Base-by-base conservation (phyloP, 2,113 vertebrate species). In the Aegithalos caudatus region DNA sequence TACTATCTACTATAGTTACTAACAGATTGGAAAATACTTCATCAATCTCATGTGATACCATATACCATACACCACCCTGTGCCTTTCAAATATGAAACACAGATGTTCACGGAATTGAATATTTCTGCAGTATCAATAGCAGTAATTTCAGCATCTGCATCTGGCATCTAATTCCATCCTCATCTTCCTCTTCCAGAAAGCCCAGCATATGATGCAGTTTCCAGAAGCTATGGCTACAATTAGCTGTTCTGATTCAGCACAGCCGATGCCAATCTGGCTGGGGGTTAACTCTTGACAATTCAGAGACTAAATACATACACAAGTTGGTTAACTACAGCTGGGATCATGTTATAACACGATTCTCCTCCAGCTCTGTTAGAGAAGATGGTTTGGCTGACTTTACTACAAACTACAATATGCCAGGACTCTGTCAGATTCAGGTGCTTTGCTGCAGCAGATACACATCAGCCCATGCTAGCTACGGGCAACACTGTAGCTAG, bases 401-500 rank as follows among this genome's bases (percentile, higher is more conserved):
- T 53, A 3, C 1, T 15, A 25, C 51, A 54, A 88, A 60, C 64
- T 53, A 21, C 29, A 78, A 3, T 25, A 47, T 24, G 21, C 23
- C 78, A 85, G 54, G 54, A 31, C 22, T 24, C 23, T 38, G 62
- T 19, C 65, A 50, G n/a, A 44, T 60, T 60, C 70, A 53, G 77
- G 27, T 11, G 40, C 69, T 51, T 74, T 85, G 56, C 73, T 67
- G 81, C 35, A n/a, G 73, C 28, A 80, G 84, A 80, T 35, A 65
- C 61, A 57, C 58, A 60, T 47, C 56, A 66, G 66, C 22, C 70
- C 0, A 0, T 29, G 50, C 19, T 33, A 82, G 90, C 81, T 72
- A 69, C 45, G 45, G 84, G 57, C 70, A 91, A 45, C 0, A 0
- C 3, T 64, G 76, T 28, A n/a, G n/a, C n/a, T n/a, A n/a, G n/a